Percentiles rank a stretch among this genome's conserved stretches.
These are phyloP conservation scores for Bombus breviceps DNA, from an alignment of 1,140 invertebrate genomes.

Conservation along the genomic window DNA sequence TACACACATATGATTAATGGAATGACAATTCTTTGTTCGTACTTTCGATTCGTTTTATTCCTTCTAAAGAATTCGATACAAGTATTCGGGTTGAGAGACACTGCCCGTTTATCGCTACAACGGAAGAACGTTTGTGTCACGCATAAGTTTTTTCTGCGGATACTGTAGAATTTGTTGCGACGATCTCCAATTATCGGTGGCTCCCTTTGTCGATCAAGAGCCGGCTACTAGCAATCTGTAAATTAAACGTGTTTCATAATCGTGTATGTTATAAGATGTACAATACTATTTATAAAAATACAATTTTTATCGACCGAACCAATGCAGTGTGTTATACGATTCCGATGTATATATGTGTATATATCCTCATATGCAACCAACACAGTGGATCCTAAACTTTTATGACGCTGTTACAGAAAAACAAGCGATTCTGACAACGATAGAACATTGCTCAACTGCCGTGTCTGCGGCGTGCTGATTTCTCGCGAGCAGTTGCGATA, in stretches of 20 bases:
- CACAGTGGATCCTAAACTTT: background rate
- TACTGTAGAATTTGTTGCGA: background rate
- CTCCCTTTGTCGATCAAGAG: background rate
- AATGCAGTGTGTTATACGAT: background rate
- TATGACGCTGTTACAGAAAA: background rate
- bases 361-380: background rate
- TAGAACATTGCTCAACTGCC: background rate
- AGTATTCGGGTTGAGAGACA: background rate
- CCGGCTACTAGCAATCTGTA: background rate
- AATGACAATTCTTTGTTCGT: background rate
- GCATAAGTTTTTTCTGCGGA: background rate
- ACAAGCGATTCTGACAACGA: background rate
- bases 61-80: background rate
- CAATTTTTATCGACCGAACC: constrained; percentile 8
- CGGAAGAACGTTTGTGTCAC: background rate
- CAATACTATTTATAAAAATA: constrained; percentile 33
- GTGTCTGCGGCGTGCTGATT: background rate
- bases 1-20: too few species aligned
- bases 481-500: constrained; percentile 16
- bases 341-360: too few species aligned
- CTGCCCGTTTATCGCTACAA: background rate
- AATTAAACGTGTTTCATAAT: constrained; percentile 6
- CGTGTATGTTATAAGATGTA: constrained; percentile 3
- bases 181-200: background rate
- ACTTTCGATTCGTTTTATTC: constrained; percentile 2